Base-by-base conservation (phyloP, 2,797 vertebrate genomes). In the Pseudochirops cupreus region DNA sequence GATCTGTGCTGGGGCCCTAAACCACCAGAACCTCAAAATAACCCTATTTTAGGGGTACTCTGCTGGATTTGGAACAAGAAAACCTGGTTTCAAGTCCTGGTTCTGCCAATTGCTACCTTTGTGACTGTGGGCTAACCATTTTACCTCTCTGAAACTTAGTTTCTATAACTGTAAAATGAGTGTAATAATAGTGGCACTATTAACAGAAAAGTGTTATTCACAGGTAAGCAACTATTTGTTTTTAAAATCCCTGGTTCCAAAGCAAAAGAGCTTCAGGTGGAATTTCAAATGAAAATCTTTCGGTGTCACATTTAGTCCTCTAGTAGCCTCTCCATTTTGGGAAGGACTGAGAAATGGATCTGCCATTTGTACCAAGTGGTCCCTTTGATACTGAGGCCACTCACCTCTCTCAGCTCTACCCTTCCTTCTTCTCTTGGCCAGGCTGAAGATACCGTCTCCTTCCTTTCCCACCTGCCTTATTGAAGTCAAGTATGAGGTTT, bases 1-100 rank as follows among this genome's bases (percentile, higher is more conserved):
- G 58, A 50, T 92, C 93, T 97, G n/a, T 74, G 31, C 39, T 74
- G 54, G 93, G 91, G 91, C 92, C 94, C 1, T 52, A 2, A 95
- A 46, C 46, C 87, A 54, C 92, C 39, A 53, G 53, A 53, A 95
- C 91, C 74, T 91, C 92, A 28, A 9, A 21, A 94, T 16, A 93
- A 55, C 54, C 50, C 91, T 91, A 21, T 87, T 59, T 89, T 67
- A 87, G 26, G 58, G 58, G 58, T 11, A 57, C 55, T 53, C 56
- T 94, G 0, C 94, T 93, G 21, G 94, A 91, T 39, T 93, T 91
- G 50, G 28, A 58, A 21, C 26, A 58, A 58, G 57, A 58, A 58
- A 59, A 31, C 58, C 46, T 54, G 33, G 31, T 59, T 54, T 56
- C 58, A 91, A 93, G 54, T 21, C 93, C 91, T 55, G 33, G 2